A percentile compares a stretch with the other conserved stretches of the same genome.
Evolutionary conservation across 2,113 vertebrate genomes (phyloP).

Genomic region (Numenius arquata): DNA sequence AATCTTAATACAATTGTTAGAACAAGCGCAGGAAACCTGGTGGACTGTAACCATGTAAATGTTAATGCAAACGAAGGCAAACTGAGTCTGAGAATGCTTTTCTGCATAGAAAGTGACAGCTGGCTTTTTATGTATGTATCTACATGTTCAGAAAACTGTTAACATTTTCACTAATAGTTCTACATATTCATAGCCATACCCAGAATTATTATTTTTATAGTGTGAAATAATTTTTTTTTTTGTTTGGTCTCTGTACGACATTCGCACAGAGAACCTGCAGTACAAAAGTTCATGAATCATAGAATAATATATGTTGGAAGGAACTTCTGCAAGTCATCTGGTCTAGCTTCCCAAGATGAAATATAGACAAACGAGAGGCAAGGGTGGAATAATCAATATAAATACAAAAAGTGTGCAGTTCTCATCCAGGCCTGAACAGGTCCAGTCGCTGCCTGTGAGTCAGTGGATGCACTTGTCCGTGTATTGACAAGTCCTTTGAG

Average conservation of each 20-base stretch:
- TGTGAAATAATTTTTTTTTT: background rate
- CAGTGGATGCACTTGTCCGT: fast-evolving
- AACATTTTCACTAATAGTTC: background rate
- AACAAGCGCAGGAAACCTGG: background rate
- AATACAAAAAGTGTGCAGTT: background rate
- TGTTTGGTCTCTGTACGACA: background rate
- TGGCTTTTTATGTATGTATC: background rate
- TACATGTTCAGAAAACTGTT: background rate
- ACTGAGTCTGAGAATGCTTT: background rate
- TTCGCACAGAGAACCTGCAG: background rate
- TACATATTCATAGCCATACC: background rate
- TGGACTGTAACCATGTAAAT: background rate
- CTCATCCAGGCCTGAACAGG: background rate
- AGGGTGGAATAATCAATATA: background rate
- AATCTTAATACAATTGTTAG: background rate
- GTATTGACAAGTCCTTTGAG: background rate
- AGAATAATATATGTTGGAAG: background rate
- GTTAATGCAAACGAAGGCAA: background rate
- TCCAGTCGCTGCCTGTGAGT: background rate
- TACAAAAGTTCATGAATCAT: background rate
- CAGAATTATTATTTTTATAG: background rate
- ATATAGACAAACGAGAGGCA: background rate
- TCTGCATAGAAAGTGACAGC: background rate
- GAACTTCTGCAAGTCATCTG: background rate
- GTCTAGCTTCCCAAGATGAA: background rate